phyloP scores from a whole-genome alignment of 2,888 invertebrate genomes.

The Philereme transversata region DNA sequence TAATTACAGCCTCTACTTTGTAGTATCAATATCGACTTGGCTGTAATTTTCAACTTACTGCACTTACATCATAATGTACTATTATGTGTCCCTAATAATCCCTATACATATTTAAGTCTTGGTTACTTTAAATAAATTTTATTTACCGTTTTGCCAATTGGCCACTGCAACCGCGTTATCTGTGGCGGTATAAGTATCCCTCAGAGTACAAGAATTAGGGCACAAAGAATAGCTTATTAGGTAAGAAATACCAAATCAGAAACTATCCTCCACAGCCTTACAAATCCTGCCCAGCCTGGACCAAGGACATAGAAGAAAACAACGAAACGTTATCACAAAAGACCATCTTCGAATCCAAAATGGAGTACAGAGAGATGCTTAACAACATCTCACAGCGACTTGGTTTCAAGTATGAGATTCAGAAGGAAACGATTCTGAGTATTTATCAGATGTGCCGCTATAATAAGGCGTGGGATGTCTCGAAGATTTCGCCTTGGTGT shows the following conservation, averaged over 20 bases:
- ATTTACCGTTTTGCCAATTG: too few relatives aligned
- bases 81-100: too few relatives aligned
- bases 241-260: too few relatives aligned
- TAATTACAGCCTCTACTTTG: too few relatives aligned
- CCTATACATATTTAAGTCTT: too few relatives aligned
- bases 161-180: too few relatives aligned
- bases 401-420: slow-evolving; percentile 85
- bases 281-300: slow-evolving; percentile 86
- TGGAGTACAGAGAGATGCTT: slow-evolving; percentile 73
- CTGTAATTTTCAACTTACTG: too few relatives aligned
- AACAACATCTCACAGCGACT: slow-evolving; percentile 85
- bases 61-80: too few relatives aligned
- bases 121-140: too few relatives aligned
- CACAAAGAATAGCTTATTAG: too few relatives aligned
- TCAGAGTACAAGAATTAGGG: neutral
- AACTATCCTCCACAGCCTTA: slow-evolving; percentile 74
- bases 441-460: slow-evolving; percentile 93
- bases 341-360: slow-evolving; percentile 70
- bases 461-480: slow-evolving; percentile 90
- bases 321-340: slow-evolving; percentile 65
- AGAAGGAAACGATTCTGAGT: slow-evolving; percentile 80
- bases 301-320: slow-evolving; percentile 73
- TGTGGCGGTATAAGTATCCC: neutral
- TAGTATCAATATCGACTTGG: too few relatives aligned
- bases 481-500: slow-evolving; percentile 90